phyloP scores from a whole-genome alignment of 2,888 invertebrate genomes.

The Lasioglossum malachurum region DNA sequence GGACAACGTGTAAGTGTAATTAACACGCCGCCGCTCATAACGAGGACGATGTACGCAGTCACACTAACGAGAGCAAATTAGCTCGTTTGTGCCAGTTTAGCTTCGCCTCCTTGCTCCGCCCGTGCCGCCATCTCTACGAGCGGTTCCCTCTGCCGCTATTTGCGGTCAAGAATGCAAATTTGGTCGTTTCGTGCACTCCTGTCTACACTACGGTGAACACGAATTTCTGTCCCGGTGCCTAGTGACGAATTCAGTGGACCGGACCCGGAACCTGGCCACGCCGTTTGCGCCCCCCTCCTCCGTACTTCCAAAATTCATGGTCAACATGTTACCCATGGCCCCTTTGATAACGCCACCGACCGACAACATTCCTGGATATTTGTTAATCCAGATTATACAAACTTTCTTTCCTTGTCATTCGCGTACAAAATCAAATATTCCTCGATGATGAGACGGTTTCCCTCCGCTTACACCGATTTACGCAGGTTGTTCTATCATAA shows the following conservation, averaged over 20 bases:
- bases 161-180: constrained; percentile 81
- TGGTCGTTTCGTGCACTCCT: constrained; percentile 67
- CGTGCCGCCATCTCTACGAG: constrained; percentile 50
- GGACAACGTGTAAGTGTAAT: constrained; percentile 80
- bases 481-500: neutral
- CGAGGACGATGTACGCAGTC: constrained; percentile 75
- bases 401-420: constrained; percentile 18
- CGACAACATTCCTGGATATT: constrained; percentile 34
- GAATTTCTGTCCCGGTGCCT: constrained; percentile 66
- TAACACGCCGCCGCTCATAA: constrained; percentile 77
- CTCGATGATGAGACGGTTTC: neutral
- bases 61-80: constrained; percentile 81
- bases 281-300: constrained; percentile 33
- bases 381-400: constrained; percentile 23
- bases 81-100: constrained; percentile 78
- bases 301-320: constrained; percentile 68
- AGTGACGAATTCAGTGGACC: constrained; percentile 69
- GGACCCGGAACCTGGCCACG: constrained; percentile 26
- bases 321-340: constrained; percentile 50
- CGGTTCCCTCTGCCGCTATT: constrained; percentile 62
- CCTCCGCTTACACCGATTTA: neutral
- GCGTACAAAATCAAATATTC: neutral
- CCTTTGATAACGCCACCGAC: constrained; percentile 36
- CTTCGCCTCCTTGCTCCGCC: constrained; percentile 70
- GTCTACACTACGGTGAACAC: constrained; percentile 60